These are phyloP conservation scores for Sinocyclocheilus anshuiensis DNA, from an alignment of 2,113 vertebrate species.

Conservation along the genomic window DNA sequence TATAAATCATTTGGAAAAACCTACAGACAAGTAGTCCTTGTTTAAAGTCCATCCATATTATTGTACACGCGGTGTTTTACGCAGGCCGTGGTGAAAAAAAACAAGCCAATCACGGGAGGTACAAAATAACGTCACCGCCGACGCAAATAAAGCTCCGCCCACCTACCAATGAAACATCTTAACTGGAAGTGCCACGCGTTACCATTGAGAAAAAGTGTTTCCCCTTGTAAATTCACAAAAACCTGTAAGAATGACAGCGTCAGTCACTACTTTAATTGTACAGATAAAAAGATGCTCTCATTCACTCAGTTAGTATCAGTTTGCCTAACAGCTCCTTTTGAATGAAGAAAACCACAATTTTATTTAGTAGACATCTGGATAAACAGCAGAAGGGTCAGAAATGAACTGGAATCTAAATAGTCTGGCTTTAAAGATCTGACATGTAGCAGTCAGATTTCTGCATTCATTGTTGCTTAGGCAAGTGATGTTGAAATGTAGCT, in stretches of 20 bases:
- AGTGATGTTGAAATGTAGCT: not conserved
- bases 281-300: not conserved
- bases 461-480: not conserved
- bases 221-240: not conserved
- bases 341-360: not conserved
- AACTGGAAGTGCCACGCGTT: slow-evolving; percentile 77
- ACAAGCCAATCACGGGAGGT: slow-evolving; percentile 27
- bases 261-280: not conserved
- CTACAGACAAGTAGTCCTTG: too few relatives aligned
- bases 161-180: slow-evolving; percentile 56
- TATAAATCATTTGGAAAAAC: slow-evolving; percentile 52
- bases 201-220: slow-evolving; percentile 39
- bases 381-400: not conserved
- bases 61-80: slow-evolving; percentile 35
- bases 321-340: not conserved
- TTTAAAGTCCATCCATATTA: not conserved
- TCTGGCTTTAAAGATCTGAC: not conserved
- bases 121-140: slow-evolving; percentile 45
- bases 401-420: not conserved
- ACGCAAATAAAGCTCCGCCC: slow-evolving; percentile 64
- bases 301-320: not conserved
- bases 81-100: slow-evolving; percentile 41
- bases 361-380: not conserved
- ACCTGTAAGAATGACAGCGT: not conserved
- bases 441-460: not conserved